Base-by-base conservation (phyloP, 2,888 invertebrate species). In the Epistrophe eligans region DNA sequence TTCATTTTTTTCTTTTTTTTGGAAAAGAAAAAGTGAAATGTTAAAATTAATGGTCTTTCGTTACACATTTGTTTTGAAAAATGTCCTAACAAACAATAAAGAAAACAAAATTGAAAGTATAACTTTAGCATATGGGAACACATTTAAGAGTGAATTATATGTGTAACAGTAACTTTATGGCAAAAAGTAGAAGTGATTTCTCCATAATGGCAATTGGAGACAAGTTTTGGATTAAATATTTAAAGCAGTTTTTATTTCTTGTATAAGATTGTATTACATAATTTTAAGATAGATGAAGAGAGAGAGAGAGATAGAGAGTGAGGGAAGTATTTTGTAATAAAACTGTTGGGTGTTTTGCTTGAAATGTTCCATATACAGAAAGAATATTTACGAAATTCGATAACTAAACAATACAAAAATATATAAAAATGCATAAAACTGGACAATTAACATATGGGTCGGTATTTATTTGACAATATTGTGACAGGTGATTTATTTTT, bases 61-160 rank as follows among this genome's bases (percentile, higher is more conserved):
- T 48, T 67, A 67, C 50, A 67, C 66, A 67, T 67, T 67, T 67
- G 50, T 32, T 67, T 32, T 67, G 66, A 67, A 50, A 67, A 50
- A 67, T 67, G 32, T 50, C 19, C 66, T 67, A 4, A 19, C 17
- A 50, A 64, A 64, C 28, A 64, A 64, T 64, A 67, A 35, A 13
- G 13, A 40, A 8, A 62, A 62, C 15, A 19, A 52, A 28, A 28
- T 24, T 24, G 6, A 24, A 52, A 52, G 15, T 24, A 13, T 19
- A 40, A 40, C 35, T 38, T 60, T 60, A 38, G 60, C 15, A 40
- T 62, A 19, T 62, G 40, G 13, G 40, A 40, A 40, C 19, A 62
- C 62, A 62, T 62, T 40, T 8, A 3, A 40, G n/a, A 62, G 62
- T 62, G 62, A 62, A 62, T 62, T 11, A 40, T 19, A 19, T 55